phyloP scores from a whole-genome alignment of 2,888 invertebrate genomes.

The Iselma pallidipennis region DNA sequence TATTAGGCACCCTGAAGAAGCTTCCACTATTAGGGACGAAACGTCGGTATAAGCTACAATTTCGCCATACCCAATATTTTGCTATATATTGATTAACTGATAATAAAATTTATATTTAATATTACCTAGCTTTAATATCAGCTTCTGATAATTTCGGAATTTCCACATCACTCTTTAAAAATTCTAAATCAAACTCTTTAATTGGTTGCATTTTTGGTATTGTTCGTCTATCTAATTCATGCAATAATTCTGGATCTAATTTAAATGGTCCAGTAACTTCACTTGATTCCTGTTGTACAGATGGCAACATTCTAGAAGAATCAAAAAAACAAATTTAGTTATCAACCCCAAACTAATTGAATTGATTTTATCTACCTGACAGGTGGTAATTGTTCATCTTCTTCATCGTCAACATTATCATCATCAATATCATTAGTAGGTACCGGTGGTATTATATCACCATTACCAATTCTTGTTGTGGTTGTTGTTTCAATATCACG shows the following conservation, averaged over 20 bases:
- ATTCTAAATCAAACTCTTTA: conserved; percentile 50
- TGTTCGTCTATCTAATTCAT: conserved; percentile 64
- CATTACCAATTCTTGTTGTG: background rate
- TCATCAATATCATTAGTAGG: conserved; percentile 39
- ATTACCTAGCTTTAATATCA: conserved; percentile 41
- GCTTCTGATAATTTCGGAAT: conserved; percentile 47
- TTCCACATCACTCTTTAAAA: conserved; percentile 50
- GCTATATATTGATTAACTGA: no score
- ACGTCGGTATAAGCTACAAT: no score
- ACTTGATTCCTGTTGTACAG: conserved; percentile 52
- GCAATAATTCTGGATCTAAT: conserved; percentile 73
- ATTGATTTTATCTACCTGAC: conserved; percentile 19
- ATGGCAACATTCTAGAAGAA: conserved; percentile 45
- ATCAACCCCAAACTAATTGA: background rate
- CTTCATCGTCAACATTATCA: conserved; percentile 43
- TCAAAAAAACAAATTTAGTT: no score
- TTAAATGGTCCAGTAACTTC: conserved; percentile 73
- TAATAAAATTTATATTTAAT: background rate
- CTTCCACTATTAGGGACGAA: no score
- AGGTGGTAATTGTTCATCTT: conserved; percentile 41
- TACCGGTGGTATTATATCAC: background rate
- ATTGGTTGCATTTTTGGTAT: conserved; percentile 36
- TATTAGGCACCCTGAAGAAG: no score
- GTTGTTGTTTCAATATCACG: background rate
- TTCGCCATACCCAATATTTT: no score